Conservation (phyloP, 2,888 invertebrate species). For the Agriopis aurantiaria region DNA sequence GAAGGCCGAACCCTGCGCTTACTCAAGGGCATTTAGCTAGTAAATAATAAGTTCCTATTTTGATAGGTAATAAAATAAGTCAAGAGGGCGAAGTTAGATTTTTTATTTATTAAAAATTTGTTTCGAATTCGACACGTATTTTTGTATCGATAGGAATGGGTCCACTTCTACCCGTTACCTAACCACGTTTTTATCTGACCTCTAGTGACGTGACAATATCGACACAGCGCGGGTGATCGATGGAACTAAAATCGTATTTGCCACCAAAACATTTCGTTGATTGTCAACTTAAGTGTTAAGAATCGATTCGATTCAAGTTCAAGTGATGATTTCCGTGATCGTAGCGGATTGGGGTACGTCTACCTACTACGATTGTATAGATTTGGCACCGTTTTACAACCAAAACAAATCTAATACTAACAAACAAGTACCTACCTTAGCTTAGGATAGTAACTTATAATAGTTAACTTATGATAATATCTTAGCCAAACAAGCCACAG, state of each 20-base stretch:
- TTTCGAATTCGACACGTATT: no score
- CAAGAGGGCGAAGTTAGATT: no score
- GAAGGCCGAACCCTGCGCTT: no score
- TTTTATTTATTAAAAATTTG: no score
- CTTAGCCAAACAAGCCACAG: no score
- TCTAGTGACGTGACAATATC: constrained; percentile 73
- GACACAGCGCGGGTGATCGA: constrained; percentile 54
- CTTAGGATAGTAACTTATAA: no score
- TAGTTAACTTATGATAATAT: no score
- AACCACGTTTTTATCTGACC: constrained; percentile 7
- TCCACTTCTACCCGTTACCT: background rate
- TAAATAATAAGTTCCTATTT: no score
- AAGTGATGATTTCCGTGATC: constrained; percentile 40
- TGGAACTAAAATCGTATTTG: constrained; percentile 34
- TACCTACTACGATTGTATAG: constrained; percentile 10
- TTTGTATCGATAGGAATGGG: no score
- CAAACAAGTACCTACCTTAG: background rate
- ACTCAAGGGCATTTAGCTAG: no score
- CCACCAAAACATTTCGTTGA: constrained; percentile 50
- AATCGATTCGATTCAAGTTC: constrained; percentile 30
- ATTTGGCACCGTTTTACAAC: background rate
- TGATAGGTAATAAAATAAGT: no score
- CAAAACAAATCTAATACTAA: constrained; percentile 6
- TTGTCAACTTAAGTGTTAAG: constrained; percentile 48
- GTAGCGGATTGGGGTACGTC: constrained; percentile 31